Percentiles rank a stretch among this genome's conserved stretches.
phyloP scores from a whole-genome alignment of 2,797 vertebrate genomes.

The Alcedo quadribrachys region DNA sequence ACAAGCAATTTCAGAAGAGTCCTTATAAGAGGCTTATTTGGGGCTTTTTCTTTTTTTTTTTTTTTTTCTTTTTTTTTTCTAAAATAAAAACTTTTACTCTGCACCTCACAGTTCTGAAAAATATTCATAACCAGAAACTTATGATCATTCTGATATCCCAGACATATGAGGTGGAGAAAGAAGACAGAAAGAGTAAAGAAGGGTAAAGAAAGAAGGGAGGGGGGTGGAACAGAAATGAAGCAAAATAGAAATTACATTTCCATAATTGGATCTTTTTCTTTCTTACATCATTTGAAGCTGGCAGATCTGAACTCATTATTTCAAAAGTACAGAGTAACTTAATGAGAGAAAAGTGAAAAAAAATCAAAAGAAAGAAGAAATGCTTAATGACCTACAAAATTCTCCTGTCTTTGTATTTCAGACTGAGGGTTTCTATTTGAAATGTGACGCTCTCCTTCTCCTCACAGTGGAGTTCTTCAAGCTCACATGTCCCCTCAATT shows the following conservation, averaged over 20 bases:
- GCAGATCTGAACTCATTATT: not conserved
- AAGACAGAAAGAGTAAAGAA: not conserved
- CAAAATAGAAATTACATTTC: not conserved
- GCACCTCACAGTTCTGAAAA: not conserved
- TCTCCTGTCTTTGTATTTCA: not conserved
- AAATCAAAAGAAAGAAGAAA: too few species aligned
- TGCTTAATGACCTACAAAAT: not conserved
- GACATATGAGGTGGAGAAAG: fast-evolving
- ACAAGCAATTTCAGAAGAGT: not conserved
- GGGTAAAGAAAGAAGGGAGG: fast-evolving
- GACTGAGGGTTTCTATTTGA: not conserved
- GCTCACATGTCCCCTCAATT: not conserved
- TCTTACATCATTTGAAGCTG: not conserved
- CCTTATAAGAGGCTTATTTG: not conserved
- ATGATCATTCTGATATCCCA: not conserved
- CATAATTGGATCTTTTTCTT: not conserved
- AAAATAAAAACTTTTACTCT: not conserved
- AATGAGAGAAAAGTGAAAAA: not conserved
- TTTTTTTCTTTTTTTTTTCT: too few species aligned
- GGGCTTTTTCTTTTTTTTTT: not conserved
- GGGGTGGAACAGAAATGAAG: not conserved
- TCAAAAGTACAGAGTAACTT: not conserved
- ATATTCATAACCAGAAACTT: not conserved
- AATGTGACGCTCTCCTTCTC: not conserved
- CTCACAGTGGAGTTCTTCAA: not conserved